These are phyloP conservation scores for Gymnodraco acuticeps DNA, from an alignment of 2,797 vertebrate genomes.

Conservation along the genomic window DNA sequence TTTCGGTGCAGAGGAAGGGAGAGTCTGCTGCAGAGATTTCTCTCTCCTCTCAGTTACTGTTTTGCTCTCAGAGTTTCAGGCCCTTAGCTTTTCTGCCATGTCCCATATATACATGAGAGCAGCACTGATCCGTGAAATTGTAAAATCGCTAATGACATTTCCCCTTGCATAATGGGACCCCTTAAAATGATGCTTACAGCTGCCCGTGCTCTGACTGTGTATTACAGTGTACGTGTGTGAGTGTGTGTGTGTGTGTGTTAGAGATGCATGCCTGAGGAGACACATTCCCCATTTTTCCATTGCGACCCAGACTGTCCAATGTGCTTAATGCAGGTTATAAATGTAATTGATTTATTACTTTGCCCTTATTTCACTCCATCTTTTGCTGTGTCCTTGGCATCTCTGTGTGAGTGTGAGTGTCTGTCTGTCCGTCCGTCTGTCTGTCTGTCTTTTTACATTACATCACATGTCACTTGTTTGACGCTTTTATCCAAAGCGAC, in stretches of 20 bases:
- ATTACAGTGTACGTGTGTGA: conserved; percentile 18
- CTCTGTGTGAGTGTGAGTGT: background rate
- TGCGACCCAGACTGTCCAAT: conserved; percentile 59
- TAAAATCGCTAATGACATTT: conserved; percentile 78
- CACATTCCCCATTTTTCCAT: conserved; percentile 68
- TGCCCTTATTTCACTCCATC: conserved; percentile 44
- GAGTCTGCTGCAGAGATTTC: too few relatives aligned
- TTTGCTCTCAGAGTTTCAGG: conserved; percentile 39
- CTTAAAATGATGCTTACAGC: conserved; percentile 66
- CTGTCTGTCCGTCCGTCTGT: too few relatives aligned
- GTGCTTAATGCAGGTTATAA: conserved; percentile 63
- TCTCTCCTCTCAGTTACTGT: conserved; percentile 25
- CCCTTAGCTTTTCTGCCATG: conserved; percentile 46
- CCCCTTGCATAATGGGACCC: conserved; percentile 71
- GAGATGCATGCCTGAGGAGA: conserved; percentile 50
- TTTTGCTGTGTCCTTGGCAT: conserved; percentile 62
- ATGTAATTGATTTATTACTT: conserved; percentile 72
- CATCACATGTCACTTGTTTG: too few relatives aligned
- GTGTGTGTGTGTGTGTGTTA: conserved; percentile 8
- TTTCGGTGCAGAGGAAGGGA: too few relatives aligned
- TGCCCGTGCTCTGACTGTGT: conserved; percentile 67
- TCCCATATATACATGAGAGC: conserved; percentile 57
- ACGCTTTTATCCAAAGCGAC: too few relatives aligned
- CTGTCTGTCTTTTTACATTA: too few relatives aligned
- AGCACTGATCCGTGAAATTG: conserved; percentile 78